phyloP scores from a whole-genome alignment of 2,797 vertebrate genomes.

The Smutsia temminckii region DNA sequence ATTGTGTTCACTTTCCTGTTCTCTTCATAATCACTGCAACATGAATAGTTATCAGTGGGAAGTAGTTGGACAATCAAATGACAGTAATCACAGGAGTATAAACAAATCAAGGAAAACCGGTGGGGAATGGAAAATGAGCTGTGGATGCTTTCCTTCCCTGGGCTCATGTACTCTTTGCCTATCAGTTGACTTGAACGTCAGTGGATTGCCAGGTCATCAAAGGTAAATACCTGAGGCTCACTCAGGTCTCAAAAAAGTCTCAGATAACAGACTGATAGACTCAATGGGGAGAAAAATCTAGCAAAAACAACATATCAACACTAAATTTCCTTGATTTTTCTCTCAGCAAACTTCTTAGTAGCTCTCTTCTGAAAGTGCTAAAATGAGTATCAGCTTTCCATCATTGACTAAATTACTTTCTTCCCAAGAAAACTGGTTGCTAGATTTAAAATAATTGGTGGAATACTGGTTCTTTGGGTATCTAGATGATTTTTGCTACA shows the following conservation, averaged over 20 bases:
- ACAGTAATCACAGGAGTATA: slow-evolving; percentile 78
- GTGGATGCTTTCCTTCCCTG: background rate
- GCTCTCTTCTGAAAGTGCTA: background rate
- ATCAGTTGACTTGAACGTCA: slow-evolving; percentile 29
- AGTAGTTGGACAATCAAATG: slow-evolving; percentile 79
- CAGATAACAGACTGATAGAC: background rate
- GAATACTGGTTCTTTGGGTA: background rate
- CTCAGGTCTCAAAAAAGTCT: background rate
- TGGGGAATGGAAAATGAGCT: background rate
- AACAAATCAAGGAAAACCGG: slow-evolving; percentile 75
- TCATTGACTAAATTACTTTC: background rate
- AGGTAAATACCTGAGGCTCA: background rate
- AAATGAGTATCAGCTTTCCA: background rate
- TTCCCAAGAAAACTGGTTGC: background rate
- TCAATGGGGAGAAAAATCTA: background rate
- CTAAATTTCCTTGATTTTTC: background rate
- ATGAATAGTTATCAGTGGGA: slow-evolving; percentile 78
- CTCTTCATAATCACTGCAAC: slow-evolving; percentile 78
- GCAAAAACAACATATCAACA: background rate
- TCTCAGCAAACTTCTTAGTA: background rate
- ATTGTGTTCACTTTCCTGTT: slow-evolving; percentile 81
- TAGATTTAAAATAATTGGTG: background rate
- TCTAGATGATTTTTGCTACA: background rate
- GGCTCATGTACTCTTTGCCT: background rate
- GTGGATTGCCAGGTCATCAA: background rate